Evolutionary conservation across 2,113 vertebrate genomes (phyloP).

Genomic region (Hoplias malabaricus): DNA sequence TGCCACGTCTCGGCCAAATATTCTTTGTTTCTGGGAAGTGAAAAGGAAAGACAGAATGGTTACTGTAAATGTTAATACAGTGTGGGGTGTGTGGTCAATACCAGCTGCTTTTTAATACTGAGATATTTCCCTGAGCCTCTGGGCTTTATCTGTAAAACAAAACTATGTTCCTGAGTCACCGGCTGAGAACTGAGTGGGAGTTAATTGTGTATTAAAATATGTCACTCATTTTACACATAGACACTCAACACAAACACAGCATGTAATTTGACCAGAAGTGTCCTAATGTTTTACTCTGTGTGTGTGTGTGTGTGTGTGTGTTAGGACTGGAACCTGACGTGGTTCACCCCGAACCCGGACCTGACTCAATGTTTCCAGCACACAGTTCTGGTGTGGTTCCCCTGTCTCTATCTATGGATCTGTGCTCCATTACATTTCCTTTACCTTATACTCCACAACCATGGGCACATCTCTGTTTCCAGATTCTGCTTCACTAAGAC

Average conservation of each 20-base stretch:
- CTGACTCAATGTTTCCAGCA: constrained; percentile 74
- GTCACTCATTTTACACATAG: too few species aligned
- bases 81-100: neutral
- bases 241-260: neutral
- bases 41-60: neutral
- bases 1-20: too few species aligned
- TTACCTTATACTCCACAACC: constrained; percentile 58
- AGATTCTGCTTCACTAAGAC: constrained; percentile 67
- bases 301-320: constrained; percentile 23
- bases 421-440: constrained; percentile 68
- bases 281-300: neutral
- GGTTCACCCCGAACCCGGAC: constrained; percentile 69
- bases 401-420: constrained; percentile 71
- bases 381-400: constrained; percentile 72
- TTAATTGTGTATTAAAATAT: too few species aligned
- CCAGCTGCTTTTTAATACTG: neutral
- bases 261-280: too few species aligned
- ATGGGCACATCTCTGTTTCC: constrained; percentile 61
- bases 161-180: neutral
- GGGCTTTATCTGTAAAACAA: neutral
- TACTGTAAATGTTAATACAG: neutral
- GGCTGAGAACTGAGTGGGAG: neutral
- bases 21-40: neutral
- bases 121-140: neutral
- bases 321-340: constrained; percentile 75